Evolutionary conservation across 2,113 vertebrate genomes (phyloP).

Genomic region (Embiotoca jacksoni): DNA sequence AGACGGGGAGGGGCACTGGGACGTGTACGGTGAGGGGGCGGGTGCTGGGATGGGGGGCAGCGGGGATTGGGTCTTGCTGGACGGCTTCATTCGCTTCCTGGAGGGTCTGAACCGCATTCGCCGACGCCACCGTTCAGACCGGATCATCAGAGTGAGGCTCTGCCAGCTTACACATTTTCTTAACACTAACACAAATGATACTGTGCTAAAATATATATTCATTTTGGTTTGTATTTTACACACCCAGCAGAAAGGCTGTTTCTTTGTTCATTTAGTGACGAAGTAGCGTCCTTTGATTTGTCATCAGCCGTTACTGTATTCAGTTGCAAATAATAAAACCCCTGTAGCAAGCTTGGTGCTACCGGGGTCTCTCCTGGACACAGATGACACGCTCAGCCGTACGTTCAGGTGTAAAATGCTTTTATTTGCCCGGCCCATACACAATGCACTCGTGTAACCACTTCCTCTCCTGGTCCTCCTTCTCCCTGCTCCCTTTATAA

Average conservation of each 20-base stretch:
- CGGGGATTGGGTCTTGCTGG: constrained; percentile 93
- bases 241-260: too few relatives aligned
- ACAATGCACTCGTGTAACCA: too few relatives aligned
- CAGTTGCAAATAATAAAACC: too few relatives aligned
- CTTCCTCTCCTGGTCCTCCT: too few relatives aligned
- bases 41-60: constrained; percentile 74
- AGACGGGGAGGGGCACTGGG: constrained; percentile 92
- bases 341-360: too few relatives aligned
- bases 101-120: constrained; percentile 97
- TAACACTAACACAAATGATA: too few relatives aligned
- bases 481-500: too few relatives aligned
- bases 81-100: constrained; percentile 96
- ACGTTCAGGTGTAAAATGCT: too few relatives aligned
- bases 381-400: too few relatives aligned
- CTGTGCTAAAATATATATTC: neutral
- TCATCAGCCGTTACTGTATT: neutral
- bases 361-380: too few relatives aligned
- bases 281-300: neutral
- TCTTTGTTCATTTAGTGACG: too few relatives aligned
- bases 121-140: constrained; percentile 93
- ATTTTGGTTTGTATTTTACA: neutral
- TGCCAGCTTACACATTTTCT: neutral
- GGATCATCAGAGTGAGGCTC: constrained; percentile 79
- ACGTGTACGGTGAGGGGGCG: constrained; percentile 91
- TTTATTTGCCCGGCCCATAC: too few relatives aligned